Evolutionary conservation across 2,888 invertebrate species (phyloP), one percentile per base, ranked within the genome.

Genomic region (Timema podura): DNA sequence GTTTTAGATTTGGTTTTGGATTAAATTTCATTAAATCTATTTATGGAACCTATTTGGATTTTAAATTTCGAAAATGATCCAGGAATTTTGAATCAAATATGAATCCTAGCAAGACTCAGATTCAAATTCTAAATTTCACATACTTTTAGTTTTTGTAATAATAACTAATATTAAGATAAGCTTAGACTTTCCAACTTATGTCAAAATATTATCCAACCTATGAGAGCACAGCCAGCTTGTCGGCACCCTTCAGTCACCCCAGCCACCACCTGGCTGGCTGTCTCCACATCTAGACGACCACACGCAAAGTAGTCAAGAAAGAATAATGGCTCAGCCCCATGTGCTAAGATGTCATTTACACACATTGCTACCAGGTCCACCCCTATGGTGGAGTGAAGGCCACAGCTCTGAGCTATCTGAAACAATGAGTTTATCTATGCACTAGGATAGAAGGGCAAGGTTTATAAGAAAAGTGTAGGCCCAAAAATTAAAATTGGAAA

Each of bases 311-410:
- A 98, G 84, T 99, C 98, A 16, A 99, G 84, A 83, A 99, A 98
- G 76, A 95, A 97, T 75, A 99, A 85, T 0, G 98, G 97, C 77
- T 96, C 95, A 0, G 97, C 98, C 64, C 97, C 98, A 73, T 96
- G 93, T 75, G 96, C 96, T 66, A 99, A 83, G 68, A 98, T 89
- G 81, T 98, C 97, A 83, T 99, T 99, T 64, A 95, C 97, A 79
- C 97, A 97, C 96, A 98, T 97, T 6, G 98, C 98, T 3, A 99
- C 96, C 48, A 99, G 84, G 82, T 99, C 99, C 76, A 94, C 91
- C 0, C 98, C 98, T 69, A 98, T 88, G 0, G 91, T 90, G 76
- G 90, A 87, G 81, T 95, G 96, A 69, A 90, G 87, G 15, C 88
- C 85, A 78, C 89, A 87, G 71, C 87, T 86, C 78, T 95, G 89